Percentiles rank a stretch among this genome's conserved stretches.
These are phyloP conservation scores for Notarius quadriscutis DNA, from an alignment of 2,113 vertebrate genomes.

Conservation along the genomic window DNA sequence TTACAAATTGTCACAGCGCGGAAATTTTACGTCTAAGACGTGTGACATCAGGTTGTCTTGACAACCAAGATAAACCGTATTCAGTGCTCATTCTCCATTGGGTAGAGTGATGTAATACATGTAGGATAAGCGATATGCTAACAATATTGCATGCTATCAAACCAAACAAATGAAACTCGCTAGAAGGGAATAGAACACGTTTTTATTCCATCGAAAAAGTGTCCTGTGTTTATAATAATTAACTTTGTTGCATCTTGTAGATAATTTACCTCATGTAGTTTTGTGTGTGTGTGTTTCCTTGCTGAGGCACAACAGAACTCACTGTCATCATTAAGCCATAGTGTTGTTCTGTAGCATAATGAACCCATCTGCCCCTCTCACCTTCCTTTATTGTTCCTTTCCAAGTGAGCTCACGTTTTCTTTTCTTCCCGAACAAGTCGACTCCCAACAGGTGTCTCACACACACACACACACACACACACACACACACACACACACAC, in stretches of 20 bases:
- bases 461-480: background rate
- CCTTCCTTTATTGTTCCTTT: slow-evolving; percentile 13
- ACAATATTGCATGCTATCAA: no score
- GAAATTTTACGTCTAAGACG: no score
- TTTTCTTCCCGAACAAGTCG: slow-evolving; percentile 5
- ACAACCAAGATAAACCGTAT: no score
- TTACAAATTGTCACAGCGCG: no score
- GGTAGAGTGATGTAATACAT: no score
- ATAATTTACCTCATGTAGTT: background rate
- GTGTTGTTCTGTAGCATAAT: slow-evolving; percentile 16
- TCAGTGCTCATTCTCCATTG: no score
- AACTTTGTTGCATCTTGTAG: background rate
- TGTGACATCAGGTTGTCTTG: no score
- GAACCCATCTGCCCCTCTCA: slow-evolving; percentile 11
- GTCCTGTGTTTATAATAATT: background rate
- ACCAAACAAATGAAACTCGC: no score
- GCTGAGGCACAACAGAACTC: background rate
- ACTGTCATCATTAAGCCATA: slow-evolving; percentile 23
- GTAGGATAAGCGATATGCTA: no score
- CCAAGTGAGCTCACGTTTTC: background rate
- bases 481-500: no score
- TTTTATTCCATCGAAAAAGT: no score
- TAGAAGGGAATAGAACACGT: no score
- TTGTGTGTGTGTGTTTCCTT: background rate
- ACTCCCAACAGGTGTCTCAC: slow-evolving; percentile 19